These are phyloP conservation scores for Netelia virgata DNA, from an alignment of 2,888 invertebrate species.

Conservation along the genomic window DNA sequence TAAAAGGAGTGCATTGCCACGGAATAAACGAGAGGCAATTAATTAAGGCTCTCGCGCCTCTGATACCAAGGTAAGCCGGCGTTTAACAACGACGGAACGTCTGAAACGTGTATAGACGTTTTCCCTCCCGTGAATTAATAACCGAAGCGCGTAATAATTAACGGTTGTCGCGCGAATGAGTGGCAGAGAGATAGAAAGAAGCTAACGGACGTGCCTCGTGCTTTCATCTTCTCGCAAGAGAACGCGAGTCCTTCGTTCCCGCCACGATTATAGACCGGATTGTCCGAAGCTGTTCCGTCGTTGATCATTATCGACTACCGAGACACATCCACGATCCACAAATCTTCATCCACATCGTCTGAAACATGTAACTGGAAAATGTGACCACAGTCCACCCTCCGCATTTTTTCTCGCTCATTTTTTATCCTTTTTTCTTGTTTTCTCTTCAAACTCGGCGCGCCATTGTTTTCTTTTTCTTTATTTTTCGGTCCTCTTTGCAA, in stretches of 20 bases:
- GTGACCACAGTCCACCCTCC: neutral
- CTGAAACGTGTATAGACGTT: slow-evolving; percentile 37
- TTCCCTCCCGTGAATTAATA: slow-evolving; percentile 79
- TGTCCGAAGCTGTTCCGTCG: no score
- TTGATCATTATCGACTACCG: no score
- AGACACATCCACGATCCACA: slow-evolving; percentile 33
- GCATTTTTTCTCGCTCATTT: neutral
- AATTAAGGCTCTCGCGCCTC: slow-evolving; percentile 64
- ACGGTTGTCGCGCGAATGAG: slow-evolving; percentile 71
- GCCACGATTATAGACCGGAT: slow-evolving; percentile 26
- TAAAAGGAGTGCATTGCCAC: neutral
- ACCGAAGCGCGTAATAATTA: slow-evolving; percentile 81
- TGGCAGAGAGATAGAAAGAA: slow-evolving; percentile 52
- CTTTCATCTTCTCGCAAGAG: neutral
- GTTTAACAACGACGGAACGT: slow-evolving; percentile 73
- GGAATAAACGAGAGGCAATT: slow-evolving; percentile 59
- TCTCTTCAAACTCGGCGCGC: slow-evolving; percentile 3
- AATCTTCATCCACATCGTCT: no score
- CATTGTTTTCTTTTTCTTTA: neutral
- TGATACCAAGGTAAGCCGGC: slow-evolving; percentile 69
- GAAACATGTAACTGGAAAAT: no score
- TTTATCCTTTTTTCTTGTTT: neutral
- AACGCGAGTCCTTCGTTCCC: slow-evolving; percentile 46
- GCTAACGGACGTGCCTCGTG: slow-evolving; percentile 17
- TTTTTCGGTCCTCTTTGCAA: slow-evolving; percentile 2